Percentiles rank a stretch among this genome's conserved stretches.
phyloP scores from a whole-genome alignment of 1,140 invertebrate species.

The Ips nitidus region DNA sequence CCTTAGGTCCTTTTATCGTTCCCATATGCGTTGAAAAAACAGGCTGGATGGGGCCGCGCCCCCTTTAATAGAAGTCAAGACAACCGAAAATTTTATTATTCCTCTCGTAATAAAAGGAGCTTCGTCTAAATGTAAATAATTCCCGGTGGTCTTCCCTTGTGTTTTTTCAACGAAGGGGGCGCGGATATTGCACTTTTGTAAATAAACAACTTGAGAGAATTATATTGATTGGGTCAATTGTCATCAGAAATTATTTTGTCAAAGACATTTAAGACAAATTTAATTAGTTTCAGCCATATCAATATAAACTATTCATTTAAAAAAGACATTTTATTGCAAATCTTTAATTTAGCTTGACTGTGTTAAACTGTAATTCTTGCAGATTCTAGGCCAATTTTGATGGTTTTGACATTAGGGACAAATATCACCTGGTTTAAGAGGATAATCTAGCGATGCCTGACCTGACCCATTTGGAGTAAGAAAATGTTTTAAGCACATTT shows the following conservation, averaged over 20 bases:
- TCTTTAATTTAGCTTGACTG: no score
- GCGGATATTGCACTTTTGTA: neutral
- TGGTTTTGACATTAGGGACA: no score
- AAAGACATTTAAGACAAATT: no score
- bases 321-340: no score
- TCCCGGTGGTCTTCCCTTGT: conserved; percentile 5
- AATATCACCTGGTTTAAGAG: no score
- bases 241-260: neutral
- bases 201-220: neutral
- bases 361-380: no score
- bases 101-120: neutral
- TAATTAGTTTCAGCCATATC: no score
- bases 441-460: no score
- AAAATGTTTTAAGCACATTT: no score
- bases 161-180: neutral
- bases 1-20: conserved; percentile 7
- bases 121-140: conserved; percentile 20
- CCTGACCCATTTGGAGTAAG: no score
- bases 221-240: neutral
- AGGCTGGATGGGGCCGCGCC: neutral
- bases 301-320: no score
- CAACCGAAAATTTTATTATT: conserved; percentile 17
- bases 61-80: conserved; percentile 1
- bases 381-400: no score
- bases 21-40: conserved; percentile 10